Conservation (phyloP, 1,140 invertebrate species). For the Oscheius sp. region DNA sequence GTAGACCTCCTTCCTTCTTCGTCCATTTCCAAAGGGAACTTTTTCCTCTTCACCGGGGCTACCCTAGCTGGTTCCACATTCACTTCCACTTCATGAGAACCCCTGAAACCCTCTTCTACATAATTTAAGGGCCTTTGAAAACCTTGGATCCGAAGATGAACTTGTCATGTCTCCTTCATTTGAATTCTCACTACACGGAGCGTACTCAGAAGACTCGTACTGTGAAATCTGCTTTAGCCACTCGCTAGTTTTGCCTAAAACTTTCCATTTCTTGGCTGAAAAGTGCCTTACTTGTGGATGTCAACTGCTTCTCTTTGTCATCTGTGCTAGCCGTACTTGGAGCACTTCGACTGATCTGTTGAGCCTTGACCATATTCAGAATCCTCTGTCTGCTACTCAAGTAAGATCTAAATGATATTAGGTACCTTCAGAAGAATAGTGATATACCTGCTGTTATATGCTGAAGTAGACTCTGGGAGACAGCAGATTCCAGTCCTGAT, state of each 20-base stretch:
- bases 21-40: conserved; percentile 32
- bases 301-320: conserved; percentile 34
- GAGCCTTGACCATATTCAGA: conserved; percentile 31
- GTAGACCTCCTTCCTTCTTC: conserved; percentile 26
- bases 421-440: not conserved
- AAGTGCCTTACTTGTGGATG: not conserved
- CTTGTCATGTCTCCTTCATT: not conserved
- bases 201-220: not conserved
- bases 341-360: conserved; percentile 17
- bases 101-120: not conserved
- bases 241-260: conserved; percentile 20
- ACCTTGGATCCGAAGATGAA: not conserved
- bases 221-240: conserved; percentile 18
- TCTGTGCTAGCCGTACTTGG: conserved; percentile 34
- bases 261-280: not conserved
- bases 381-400: conserved; percentile 35
- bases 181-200: not conserved
- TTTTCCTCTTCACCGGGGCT: conserved; percentile 33
- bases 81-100: conserved; percentile 9
- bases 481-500: conserved; percentile 42
- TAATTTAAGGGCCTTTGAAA: not conserved
- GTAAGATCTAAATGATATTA: conserved; percentile 8
- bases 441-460: conserved; percentile 31
- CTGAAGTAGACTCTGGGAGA: conserved; percentile 32
- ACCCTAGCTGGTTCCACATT: conserved; percentile 15